phyloP scores from a whole-genome alignment of 2,113 vertebrate genomes.

The Stigmatopora nigra region DNA sequence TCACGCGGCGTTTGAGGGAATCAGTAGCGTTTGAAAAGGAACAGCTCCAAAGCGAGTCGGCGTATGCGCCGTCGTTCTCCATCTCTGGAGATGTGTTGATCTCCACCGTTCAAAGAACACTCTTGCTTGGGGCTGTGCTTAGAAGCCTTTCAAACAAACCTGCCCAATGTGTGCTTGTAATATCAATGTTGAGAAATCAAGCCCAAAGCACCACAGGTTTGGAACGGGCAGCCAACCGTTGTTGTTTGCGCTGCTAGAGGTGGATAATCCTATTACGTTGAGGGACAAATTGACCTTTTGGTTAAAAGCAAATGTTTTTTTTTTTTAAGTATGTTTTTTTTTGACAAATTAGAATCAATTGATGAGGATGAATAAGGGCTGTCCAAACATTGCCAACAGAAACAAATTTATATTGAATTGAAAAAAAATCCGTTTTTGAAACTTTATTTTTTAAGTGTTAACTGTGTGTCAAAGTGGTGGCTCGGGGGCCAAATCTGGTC shows the following conservation, averaged over 20 bases:
- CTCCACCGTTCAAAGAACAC: conserved; percentile 3
- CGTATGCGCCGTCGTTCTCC: neutral
- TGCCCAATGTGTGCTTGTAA: conserved; percentile 4
- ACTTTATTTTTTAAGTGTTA: too few species aligned
- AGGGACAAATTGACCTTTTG: neutral
- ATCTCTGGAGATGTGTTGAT: conserved; percentile 2
- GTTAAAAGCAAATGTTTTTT: too few species aligned
- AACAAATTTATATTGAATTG: too few species aligned
- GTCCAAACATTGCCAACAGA: too few species aligned
- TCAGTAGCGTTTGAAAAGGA: conserved; percentile 1
- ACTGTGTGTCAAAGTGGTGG: too few species aligned
- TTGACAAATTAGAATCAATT: too few species aligned
- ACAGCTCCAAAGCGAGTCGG: conserved; percentile 1
- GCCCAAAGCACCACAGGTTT: neutral
- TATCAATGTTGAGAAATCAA: conserved; percentile 7
- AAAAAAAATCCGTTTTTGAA: too few species aligned
- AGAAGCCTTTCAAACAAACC: conserved; percentile 8
- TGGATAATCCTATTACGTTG: neutral
- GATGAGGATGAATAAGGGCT: too few species aligned
- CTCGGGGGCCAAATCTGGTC: too few species aligned
- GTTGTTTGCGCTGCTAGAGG: neutral
- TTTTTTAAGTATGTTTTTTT: too few species aligned
- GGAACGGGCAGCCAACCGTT: neutral
- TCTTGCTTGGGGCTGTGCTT: neutral
- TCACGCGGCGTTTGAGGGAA: conserved; percentile 1